Conservation (phyloP, 1,140 invertebrate species). For the Drosophila repleta region DNA sequence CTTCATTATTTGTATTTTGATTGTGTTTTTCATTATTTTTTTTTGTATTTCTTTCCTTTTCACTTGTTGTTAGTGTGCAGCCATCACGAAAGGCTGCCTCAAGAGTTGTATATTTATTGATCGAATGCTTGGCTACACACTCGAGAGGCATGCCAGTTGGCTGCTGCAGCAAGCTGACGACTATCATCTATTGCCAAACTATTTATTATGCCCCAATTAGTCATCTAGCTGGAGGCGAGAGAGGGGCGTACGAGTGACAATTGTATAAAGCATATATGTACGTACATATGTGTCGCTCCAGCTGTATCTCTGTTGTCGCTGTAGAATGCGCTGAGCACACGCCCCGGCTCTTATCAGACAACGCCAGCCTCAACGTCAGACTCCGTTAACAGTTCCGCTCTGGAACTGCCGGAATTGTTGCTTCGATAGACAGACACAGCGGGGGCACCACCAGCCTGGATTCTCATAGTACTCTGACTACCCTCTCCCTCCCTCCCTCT, state of each 20-base stretch:
- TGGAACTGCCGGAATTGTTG: constrained; percentile 47
- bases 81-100: constrained; percentile 39
- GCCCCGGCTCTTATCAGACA: constrained; percentile 36
- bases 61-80: constrained; percentile 4
- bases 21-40: constrained; percentile 30
- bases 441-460: background rate
- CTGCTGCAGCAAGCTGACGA: background rate
- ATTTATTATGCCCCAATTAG: constrained; percentile 68
- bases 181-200: constrained; percentile 14
- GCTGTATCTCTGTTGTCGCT: background rate
- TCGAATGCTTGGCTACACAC: constrained; percentile 37
- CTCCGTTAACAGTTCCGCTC: constrained; percentile 48
- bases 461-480: background rate
- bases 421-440: constrained; percentile 25
- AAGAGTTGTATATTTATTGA: constrained; percentile 69
- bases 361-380: constrained; percentile 23
- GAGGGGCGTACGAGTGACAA: constrained; percentile 41
- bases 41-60: background rate
- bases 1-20: constrained; percentile 66
- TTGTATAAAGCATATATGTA: constrained; percentile 1
- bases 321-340: too few species aligned
- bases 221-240: constrained; percentile 35
- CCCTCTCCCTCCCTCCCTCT: background rate
- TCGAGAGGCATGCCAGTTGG: constrained; percentile 46
- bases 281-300: background rate